Percentiles rank a stretch among this genome's conserved stretches.
phyloP scores from a whole-genome alignment of 1,140 invertebrate genomes.

The Akabosia matsudoensis region DNA sequence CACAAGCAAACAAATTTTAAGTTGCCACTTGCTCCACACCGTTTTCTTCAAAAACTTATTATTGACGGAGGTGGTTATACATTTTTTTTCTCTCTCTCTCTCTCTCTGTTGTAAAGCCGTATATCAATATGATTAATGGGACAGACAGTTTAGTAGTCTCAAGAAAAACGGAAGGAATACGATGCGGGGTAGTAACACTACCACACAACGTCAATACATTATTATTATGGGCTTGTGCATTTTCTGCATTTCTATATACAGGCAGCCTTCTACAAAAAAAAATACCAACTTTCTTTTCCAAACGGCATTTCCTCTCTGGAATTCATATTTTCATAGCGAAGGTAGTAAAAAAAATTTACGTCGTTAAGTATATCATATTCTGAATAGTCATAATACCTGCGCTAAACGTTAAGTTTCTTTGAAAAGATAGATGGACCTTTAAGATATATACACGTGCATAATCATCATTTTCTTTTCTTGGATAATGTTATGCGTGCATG shows the following conservation, averaged over 20 bases:
- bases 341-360: too few species aligned
- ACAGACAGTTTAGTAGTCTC: background rate
- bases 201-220: background rate
- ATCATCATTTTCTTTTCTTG: too few species aligned
- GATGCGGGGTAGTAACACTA: background rate
- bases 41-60: background rate
- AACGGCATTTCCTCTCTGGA: background rate
- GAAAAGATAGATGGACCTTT: too few species aligned
- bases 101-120: conserved; percentile 29
- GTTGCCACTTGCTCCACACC: background rate
- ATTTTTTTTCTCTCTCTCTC: too few species aligned
- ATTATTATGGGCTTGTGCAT: background rate
- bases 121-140: conserved; percentile 47
- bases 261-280: background rate
- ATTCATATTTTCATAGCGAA: too few species aligned
- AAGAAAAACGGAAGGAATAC: background rate
- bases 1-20: background rate
- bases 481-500: too few species aligned
- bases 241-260: background rate
- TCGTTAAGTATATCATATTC: too few species aligned
- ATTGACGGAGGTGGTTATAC: background rate
- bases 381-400: too few species aligned
- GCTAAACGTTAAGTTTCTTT: too few species aligned
- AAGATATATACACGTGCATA: too few species aligned
- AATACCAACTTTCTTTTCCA: background rate